phyloP scores from a whole-genome alignment of 2,888 invertebrate genomes.

The Acronicta alni region DNA sequence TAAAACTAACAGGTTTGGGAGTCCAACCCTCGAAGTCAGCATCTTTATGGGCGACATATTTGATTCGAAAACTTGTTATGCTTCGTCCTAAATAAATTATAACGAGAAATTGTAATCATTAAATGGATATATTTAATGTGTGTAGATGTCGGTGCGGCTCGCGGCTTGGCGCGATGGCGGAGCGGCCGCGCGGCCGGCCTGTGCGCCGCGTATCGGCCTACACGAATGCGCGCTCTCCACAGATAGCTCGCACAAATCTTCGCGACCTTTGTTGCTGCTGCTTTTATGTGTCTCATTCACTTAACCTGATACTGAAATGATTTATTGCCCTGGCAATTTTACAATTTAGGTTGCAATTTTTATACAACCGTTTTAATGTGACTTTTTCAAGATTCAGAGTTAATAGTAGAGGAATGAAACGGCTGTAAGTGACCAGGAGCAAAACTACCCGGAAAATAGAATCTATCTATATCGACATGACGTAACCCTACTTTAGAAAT shows the following conservation, averaged over 20 bases:
- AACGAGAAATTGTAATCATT: slow-evolving; percentile 89
- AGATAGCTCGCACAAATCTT: slow-evolving; percentile 83
- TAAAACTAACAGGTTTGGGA: slow-evolving; percentile 81
- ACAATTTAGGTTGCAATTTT: background rate
- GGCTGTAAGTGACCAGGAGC: no score
- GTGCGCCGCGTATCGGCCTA: slow-evolving; percentile 78
- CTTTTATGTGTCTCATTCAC: slow-evolving; percentile 71
- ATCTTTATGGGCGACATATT: slow-evolving; percentile 89
- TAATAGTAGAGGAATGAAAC: no score
- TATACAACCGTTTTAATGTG: background rate
- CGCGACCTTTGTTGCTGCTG: slow-evolving; percentile 78
- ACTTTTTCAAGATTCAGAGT: background rate
- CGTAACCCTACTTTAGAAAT: background rate
- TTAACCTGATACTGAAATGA: slow-evolving; percentile 63
- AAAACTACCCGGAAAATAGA: no score
- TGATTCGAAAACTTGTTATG: slow-evolving; percentile 89
- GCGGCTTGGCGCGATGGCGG: slow-evolving; percentile 64
- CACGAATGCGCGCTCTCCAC: slow-evolving; percentile 82
- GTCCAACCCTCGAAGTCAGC: slow-evolving; percentile 86
- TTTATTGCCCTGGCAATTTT: slow-evolving; percentile 49
- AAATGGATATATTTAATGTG: slow-evolving; percentile 88
- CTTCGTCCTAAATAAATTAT: slow-evolving; percentile 89
- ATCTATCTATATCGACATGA: background rate
- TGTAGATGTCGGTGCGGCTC: slow-evolving; percentile 73
- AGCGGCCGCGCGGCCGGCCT: slow-evolving; percentile 58